Evolutionary conservation across 2,797 vertebrate species (phyloP).

Genomic region (Rachycentron canadum): DNA sequence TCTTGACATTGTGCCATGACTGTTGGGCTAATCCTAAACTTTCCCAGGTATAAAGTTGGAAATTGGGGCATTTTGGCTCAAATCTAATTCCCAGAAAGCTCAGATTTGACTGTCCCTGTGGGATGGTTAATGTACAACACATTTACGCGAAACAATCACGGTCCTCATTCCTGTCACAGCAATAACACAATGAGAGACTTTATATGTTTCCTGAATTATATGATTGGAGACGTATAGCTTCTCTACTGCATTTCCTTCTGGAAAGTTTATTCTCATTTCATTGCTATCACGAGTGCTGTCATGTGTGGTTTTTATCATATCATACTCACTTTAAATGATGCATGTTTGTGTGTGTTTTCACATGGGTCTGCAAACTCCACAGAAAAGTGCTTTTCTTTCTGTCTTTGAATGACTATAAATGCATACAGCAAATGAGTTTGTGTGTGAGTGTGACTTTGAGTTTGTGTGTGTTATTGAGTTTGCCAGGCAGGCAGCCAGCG

Average conservation of each 20-base stretch:
- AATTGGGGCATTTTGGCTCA: constrained; percentile 45
- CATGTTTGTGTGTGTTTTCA: constrained; percentile 27
- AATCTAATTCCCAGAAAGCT: constrained; percentile 44
- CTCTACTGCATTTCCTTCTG: constrained; percentile 43
- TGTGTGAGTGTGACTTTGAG: constrained; percentile 13
- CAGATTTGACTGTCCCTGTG: constrained; percentile 37
- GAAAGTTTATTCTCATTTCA: constrained; percentile 41
- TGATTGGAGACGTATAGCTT: constrained; percentile 48
- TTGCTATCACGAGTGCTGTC: constrained; percentile 28
- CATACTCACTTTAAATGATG: constrained; percentile 5
- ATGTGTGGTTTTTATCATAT: constrained; percentile 47
- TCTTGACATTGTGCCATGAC: constrained; percentile 39
- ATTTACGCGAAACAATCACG: constrained; percentile 52
- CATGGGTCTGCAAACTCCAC: constrained; percentile 28
- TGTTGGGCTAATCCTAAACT: constrained; percentile 42
- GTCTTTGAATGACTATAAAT: constrained; percentile 45
- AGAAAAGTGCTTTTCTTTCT: constrained; percentile 45
- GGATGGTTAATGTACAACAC: constrained; percentile 47
- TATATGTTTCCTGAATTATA: constrained; percentile 55
- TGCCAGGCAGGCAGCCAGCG: constrained; percentile 73
- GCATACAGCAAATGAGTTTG: constrained; percentile 37
- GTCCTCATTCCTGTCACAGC: constrained; percentile 51
- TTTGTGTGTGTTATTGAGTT: constrained; percentile 44
- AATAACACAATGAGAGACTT: constrained; percentile 57
- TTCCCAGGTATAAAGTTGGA: constrained; percentile 59